These are phyloP conservation scores for Eutrigla gurnardus DNA, from an alignment of 2,797 vertebrate genomes.

Conservation along the genomic window DNA sequence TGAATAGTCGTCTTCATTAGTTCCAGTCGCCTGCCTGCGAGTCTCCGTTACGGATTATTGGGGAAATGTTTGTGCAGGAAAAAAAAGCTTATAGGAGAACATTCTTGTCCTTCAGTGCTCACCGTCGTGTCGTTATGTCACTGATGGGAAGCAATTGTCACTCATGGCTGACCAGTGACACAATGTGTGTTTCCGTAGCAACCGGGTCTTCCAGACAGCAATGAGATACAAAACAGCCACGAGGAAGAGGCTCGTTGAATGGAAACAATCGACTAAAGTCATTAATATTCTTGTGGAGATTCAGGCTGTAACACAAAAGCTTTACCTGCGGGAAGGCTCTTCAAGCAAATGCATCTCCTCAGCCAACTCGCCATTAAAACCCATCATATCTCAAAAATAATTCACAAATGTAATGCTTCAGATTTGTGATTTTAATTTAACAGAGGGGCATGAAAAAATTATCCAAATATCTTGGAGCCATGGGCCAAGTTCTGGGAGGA, in stretches of 20 bases:
- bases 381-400: conserved; percentile 30
- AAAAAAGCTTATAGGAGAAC: conserved; percentile 30
- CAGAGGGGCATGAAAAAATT: conserved; percentile 22
- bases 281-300: conserved; percentile 71
- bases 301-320: conserved; percentile 58
- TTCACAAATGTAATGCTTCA: conserved; percentile 31
- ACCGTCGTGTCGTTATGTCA: conserved; percentile 35
- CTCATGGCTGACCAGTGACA: conserved; percentile 61
- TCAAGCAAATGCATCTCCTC: conserved; percentile 27
- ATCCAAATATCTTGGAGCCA: conserved; percentile 48
- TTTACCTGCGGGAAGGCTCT: conserved; percentile 62
- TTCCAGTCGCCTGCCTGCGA: conserved; percentile 82
- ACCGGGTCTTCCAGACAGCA: conserved; percentile 55
- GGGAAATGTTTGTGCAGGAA: conserved; percentile 71
- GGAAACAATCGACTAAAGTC: conserved; percentile 62
- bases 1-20: conserved; percentile 90
- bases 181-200: conserved; percentile 61
- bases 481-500: conserved; percentile 49
- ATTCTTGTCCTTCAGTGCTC: conserved; percentile 26
- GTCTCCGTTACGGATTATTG: conserved; percentile 79
- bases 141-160: conserved; percentile 51
- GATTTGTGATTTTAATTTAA: conserved; percentile 37
- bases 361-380: conserved; percentile 29
- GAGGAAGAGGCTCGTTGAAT: conserved; percentile 43
- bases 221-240: conserved; percentile 50